phyloP scores from a whole-genome alignment of 2,888 invertebrate species.

The Sminthurides aquaticus region DNA sequence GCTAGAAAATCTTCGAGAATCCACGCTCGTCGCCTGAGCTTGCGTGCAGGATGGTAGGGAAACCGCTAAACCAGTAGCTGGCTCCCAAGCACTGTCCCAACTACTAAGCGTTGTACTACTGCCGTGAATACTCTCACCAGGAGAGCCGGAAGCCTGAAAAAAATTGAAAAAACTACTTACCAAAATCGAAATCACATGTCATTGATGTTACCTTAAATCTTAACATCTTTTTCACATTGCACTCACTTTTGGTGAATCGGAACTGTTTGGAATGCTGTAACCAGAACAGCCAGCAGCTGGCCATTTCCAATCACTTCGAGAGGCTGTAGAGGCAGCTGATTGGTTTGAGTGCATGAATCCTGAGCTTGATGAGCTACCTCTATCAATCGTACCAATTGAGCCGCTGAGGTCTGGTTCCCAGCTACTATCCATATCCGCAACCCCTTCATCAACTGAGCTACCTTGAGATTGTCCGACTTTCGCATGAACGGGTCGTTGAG shows the following conservation, averaged over 20 bases:
- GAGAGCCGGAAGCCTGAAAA: slow-evolving; percentile 40
- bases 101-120: slow-evolving; percentile 41
- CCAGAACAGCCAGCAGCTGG: slow-evolving; percentile 37
- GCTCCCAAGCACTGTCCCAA: slow-evolving; percentile 43
- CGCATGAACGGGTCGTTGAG: slow-evolving; percentile 27
- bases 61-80: slow-evolving; percentile 38
- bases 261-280: slow-evolving; percentile 36
- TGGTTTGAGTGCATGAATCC: slow-evolving; percentile 29
- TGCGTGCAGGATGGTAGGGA: slow-evolving; percentile 41
- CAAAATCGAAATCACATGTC: neutral
- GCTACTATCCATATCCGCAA: slow-evolving; percentile 43
- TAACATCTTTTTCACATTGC: no score
- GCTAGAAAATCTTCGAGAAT: slow-evolving; percentile 34
- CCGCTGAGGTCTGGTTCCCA: slow-evolving; percentile 40
- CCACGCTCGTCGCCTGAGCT: slow-evolving; percentile 20
- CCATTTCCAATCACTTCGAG: slow-evolving; percentile 42
- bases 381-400: slow-evolving; percentile 31
- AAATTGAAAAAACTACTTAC: no score
- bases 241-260: slow-evolving; percentile 38
- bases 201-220: neutral
- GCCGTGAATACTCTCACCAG: slow-evolving; percentile 41
- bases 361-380: slow-evolving; percentile 36
- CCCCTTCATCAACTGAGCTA: slow-evolving; percentile 48
- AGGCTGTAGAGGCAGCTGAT: slow-evolving; percentile 29
- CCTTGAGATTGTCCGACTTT: slow-evolving; percentile 30